Base-by-base conservation (phyloP, 1,140 invertebrate species). In the Holcopasites calliopsidis region DNA sequence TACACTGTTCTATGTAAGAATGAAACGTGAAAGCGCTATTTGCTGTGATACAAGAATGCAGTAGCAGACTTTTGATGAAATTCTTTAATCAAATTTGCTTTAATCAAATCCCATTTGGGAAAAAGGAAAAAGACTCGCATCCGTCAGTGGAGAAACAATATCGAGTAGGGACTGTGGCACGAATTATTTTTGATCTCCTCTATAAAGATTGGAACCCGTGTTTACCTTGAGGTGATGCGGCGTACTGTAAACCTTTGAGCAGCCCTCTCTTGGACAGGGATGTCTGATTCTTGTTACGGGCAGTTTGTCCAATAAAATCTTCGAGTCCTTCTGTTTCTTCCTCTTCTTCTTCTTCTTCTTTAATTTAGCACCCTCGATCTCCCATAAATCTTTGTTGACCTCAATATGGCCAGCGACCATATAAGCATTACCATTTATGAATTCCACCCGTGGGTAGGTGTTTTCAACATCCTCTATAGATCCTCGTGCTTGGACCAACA, bases 151-250 rank as follows among this genome's bases (percentile, higher is more conserved):
- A 52, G n/a, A 77, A 64, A 44, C 18, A 70, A 21, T 8, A 23
- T 55, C 49, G 16, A 16, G 40, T 16, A 21, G 1, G 1, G 10
- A 16, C 1, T 11, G 0, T 21, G 11, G n/a, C n/a, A n/a, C n/a
- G n/a, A n/a, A n/a, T n/a, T n/a, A n/a, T n/a, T n/a, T n/a, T n/a
- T n/a, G n/a, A n/a, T n/a, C n/a, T n/a, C n/a, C n/a, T n/a, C n/a
- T n/a, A n/a, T n/a, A n/a, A n/a, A n/a, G n/a, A n/a, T n/a, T n/a
- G n/a, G n/a, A n/a, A n/a, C n/a, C n/a, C n/a, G n/a, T n/a, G n/a
- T 23, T 65, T 78, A 94, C 93, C 88, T 93, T 93, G 16, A 94
- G 85, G 86, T 94, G 93, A 87, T 93, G 93, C 0, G 90, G 88
- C 5, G 93, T 93, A 44, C 92, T 94, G 72, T 93, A 94, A 23